phyloP scores from a whole-genome alignment of 2,113 vertebrate genomes.

The Salvator merianae region DNA sequence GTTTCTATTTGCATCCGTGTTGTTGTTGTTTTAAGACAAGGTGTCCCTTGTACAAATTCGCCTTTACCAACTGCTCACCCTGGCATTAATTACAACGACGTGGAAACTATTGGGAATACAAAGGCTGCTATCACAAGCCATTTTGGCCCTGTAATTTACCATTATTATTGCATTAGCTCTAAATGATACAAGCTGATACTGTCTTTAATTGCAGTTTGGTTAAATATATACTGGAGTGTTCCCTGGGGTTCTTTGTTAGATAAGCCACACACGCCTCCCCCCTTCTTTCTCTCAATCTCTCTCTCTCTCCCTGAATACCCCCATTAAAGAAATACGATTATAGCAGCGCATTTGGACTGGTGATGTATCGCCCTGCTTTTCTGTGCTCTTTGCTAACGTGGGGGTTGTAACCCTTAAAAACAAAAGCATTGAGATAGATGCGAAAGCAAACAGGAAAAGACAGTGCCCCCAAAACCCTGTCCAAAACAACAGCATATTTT shows the following conservation, averaged over 20 bases:
- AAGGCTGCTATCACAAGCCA: constrained; percentile 94
- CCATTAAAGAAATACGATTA: constrained; percentile 99
- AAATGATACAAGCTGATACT: constrained; percentile 99
- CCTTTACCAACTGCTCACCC: constrained; percentile 81
- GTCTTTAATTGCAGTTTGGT: constrained; percentile 99
- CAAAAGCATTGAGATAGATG: constrained; percentile 99
- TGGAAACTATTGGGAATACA: constrained; percentile 91
- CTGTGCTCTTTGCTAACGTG: constrained; percentile 94
- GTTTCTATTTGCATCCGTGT: constrained; percentile 76
- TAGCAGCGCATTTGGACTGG: constrained; percentile 90
- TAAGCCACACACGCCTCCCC: constrained; percentile 67
- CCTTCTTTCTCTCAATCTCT: constrained; percentile 60
- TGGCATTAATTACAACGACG: constrained; percentile 93
- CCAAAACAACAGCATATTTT: constrained; percentile 92
- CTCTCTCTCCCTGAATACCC: constrained; percentile 81
- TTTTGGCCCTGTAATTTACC: constrained; percentile 98
- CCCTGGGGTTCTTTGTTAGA: constrained; percentile 85
- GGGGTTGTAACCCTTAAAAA: constrained; percentile 97
- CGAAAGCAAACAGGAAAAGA: constrained; percentile 92
- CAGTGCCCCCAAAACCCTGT: constrained; percentile 92
- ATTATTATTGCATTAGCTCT: constrained; percentile 99
- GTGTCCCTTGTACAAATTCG: constrained; percentile 84
- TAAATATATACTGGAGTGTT: constrained; percentile 92
- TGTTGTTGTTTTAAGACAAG: constrained; percentile 69
- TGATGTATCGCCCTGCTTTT: constrained; percentile 98